A percentile compares a stretch with the other conserved stretches of the same genome.
Evolutionary conservation across 30 jellyfish, hydroid and myxozoan genomes (phyloP).

Genomic region (Aurelia aurita complex sp. Pacific): DNA sequence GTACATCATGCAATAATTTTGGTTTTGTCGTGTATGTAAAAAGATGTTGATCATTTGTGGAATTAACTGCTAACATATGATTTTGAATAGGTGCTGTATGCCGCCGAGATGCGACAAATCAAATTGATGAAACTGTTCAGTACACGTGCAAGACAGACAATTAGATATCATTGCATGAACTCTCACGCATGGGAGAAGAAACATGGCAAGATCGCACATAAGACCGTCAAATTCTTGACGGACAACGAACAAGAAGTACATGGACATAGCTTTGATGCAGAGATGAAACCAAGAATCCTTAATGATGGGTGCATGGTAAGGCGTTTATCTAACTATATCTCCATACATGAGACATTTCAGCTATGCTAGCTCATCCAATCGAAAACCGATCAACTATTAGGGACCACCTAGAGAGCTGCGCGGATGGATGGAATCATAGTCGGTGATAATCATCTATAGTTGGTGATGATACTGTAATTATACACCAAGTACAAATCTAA

Average conservation of each 20-base stretch:
- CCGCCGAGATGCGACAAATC: slow-evolving; percentile 87
- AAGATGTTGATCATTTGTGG: too few species aligned
- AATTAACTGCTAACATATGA: too few species aligned
- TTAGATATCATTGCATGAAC: slow-evolving; percentile 83
- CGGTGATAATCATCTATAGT: too few species aligned
- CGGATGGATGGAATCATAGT: too few species aligned
- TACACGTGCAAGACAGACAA: slow-evolving; percentile 79
- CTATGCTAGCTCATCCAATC: background rate
- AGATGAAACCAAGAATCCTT: slow-evolving; percentile 41
- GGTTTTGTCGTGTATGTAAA: too few species aligned
- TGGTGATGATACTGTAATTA: too few species aligned
- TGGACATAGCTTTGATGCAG: slow-evolving; percentile 54
- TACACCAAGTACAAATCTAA: too few species aligned
- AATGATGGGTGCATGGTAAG: slow-evolving; percentile 92
- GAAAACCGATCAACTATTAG: background rate
- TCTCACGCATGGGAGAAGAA: slow-evolving; percentile 80
- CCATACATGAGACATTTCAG: background rate
- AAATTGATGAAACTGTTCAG: slow-evolving; percentile 87
- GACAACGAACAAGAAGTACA: slow-evolving; percentile 79
- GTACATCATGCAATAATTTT: too few species aligned
- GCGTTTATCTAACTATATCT: too few species aligned
- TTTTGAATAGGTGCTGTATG: slow-evolving; percentile 65
- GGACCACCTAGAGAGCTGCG: too few species aligned
- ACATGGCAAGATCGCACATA: slow-evolving; percentile 42
- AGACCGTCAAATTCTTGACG: slow-evolving; percentile 67